Evolutionary conservation across 2,797 vertebrate genomes (phyloP).

Genomic region (Sciaenops ocellatus): DNA sequence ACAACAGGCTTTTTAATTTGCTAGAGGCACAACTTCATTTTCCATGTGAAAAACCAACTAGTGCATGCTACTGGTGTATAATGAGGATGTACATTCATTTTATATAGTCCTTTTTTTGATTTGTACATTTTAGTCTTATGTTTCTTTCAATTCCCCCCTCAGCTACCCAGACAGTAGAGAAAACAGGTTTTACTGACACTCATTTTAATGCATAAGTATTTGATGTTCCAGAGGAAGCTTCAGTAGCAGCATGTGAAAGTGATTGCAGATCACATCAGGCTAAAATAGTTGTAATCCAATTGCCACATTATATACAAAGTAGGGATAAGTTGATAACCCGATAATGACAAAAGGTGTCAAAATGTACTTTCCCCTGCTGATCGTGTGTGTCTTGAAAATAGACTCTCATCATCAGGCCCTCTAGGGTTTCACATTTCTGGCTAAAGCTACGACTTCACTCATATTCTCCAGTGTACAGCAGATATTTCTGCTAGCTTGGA

Average conservation of each 20-base stretch:
- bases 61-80: conserved; percentile 20
- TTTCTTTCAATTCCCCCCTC: conserved; percentile 22
- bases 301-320: not conserved
- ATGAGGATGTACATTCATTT: conserved; percentile 38
- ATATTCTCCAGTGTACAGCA: not conserved
- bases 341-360: not conserved
- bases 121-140: conserved; percentile 3
- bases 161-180: conserved; percentile 1
- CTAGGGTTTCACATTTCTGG: conserved; percentile 19
- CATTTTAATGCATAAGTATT: not conserved
- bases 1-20: conserved; percentile 52
- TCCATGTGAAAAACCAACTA: conserved; percentile 36
- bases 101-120: not conserved
- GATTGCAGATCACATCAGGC: not conserved
- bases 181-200: conserved; percentile 13
- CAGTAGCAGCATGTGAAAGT: not conserved
- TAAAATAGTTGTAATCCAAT: not conserved
- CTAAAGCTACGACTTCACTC: not conserved
- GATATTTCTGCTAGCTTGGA: not conserved
- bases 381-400: not conserved
- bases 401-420: not conserved
- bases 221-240: not conserved
- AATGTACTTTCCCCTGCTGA: not conserved
- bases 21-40: conserved; percentile 38
- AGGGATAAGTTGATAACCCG: not conserved